A percentile compares a stretch with the other conserved stretches of the same genome.
phyloP scores from a whole-genome alignment of 1,140 invertebrate species.

The Diorhabda elongata region DNA sequence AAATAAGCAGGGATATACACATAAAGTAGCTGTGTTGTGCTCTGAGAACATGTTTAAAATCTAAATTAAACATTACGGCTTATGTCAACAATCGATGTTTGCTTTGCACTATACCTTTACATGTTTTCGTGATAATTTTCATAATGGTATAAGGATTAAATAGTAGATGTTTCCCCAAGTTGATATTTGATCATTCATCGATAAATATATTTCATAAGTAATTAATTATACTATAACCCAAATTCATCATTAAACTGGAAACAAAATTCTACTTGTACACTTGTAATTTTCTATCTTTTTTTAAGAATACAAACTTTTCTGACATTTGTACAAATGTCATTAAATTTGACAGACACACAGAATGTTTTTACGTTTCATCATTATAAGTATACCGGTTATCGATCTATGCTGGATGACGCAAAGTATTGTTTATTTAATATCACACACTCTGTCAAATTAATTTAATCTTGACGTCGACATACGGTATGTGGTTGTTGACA shows the following conservation, averaged over 20 bases:
- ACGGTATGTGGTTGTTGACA: too few species aligned
- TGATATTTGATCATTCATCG: background rate
- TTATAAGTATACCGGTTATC: too few species aligned
- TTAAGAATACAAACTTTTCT: background rate
- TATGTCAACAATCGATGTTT: conserved; percentile 30
- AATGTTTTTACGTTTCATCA: too few species aligned
- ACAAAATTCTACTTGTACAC: background rate
- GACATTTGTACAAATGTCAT: background rate
- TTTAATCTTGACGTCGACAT: too few species aligned
- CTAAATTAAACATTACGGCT: conserved; percentile 30
- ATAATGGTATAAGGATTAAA: conserved; percentile 13
- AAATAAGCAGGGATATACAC: conserved; percentile 18
- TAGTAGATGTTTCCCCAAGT: background rate
- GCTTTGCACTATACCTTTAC: conserved; percentile 26
- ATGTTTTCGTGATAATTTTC: conserved; percentile 17
- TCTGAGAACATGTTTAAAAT: conserved; percentile 25
- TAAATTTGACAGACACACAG: too few species aligned
- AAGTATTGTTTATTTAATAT: too few species aligned
- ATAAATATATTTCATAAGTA: background rate
- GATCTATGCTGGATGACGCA: too few species aligned
- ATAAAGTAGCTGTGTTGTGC: conserved; percentile 19
- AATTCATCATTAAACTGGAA: background rate
- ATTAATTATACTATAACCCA: background rate
- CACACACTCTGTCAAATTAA: too few species aligned
- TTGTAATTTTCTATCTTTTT: background rate